Evolutionary conservation across 92 coral and sea anemone genomes (phyloP).

Genomic region (Epizoanthus fatuus): DNA sequence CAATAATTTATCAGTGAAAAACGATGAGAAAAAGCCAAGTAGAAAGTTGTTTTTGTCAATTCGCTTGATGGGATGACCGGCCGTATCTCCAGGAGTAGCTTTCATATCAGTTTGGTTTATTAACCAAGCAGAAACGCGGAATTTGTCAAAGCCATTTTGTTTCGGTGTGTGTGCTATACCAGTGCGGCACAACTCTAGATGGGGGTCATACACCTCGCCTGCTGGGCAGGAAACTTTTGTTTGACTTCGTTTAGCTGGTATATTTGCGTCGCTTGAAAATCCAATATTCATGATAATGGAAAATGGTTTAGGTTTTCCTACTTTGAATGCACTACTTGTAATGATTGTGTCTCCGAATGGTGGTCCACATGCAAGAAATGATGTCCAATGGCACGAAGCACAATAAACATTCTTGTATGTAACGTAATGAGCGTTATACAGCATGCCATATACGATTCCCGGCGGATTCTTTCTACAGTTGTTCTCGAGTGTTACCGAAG

Average conservation of each 20-base stretch:
- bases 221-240: background rate
- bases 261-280: background rate
- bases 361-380: background rate
- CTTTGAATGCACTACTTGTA: too few species aligned
- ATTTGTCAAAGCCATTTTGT: background rate
- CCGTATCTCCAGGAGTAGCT: background rate
- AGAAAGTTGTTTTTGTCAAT: background rate
- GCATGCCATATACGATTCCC: background rate
- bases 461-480: background rate
- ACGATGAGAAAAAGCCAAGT: background rate
- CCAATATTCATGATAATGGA: background rate
- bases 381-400: background rate
- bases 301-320: slow-evolving; percentile 2
- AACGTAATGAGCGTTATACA: background rate
- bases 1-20: background rate
- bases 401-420: background rate
- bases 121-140: background rate
- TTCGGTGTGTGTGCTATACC: background rate
- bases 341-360: background rate
- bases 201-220: background rate
- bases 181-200: background rate
- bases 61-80: background rate
- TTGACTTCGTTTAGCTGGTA: background rate
- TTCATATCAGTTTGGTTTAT: background rate
- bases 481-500: background rate